Base-by-base conservation (phyloP, 2,888 invertebrate species). In the Microctonus brassicae region DNA sequence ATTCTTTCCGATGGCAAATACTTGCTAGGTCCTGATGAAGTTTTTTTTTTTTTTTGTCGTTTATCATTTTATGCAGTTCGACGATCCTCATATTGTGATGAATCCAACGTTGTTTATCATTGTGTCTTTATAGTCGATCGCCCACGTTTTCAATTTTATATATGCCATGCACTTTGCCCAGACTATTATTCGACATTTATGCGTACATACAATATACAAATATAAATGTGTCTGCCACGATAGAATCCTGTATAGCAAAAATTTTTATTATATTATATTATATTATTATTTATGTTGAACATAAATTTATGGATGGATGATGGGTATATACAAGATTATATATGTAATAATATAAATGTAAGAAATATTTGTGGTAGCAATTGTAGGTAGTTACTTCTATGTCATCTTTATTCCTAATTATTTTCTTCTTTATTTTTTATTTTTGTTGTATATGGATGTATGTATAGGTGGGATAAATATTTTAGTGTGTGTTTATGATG, bases 61-160 rank as follows among this genome's bases (percentile, higher is more conserved):
- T 47, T 47, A 47, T 47, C 17, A 17, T 20, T 7, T 47, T 3
- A 29, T 17, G 5, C n/a, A 29, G 33, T 58, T 58, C 34, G 34
- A 20, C 58, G 34, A 47, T n/a, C n/a, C n/a, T n/a, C 36, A 65
- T 22, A 65, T 55, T 53, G 65, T 17, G 47, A 47, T 47, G 17
- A 47, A 47, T 36, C 34, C 6, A 34, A 10, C 13, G 17, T 24
- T 65, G 20, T 26, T 53, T 65, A 33, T 53, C 53, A 55, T 55
- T 29, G n/a, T 34, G 47, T 55, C 26, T 62, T 62, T 62, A 42
- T 42, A 33, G n/a, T n/a, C 29, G 63, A n/a, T 52, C 52, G 11
- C 52, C 63, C 63, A 63, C 63, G 20, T 47, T 22, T 42, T 47
- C 2, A 17, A 17, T 29, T 47, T 63, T 52, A 52, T 42, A n/a